Conservation (phyloP, 2,797 vertebrate species). For the Schizothorax lantsangensis region DNA sequence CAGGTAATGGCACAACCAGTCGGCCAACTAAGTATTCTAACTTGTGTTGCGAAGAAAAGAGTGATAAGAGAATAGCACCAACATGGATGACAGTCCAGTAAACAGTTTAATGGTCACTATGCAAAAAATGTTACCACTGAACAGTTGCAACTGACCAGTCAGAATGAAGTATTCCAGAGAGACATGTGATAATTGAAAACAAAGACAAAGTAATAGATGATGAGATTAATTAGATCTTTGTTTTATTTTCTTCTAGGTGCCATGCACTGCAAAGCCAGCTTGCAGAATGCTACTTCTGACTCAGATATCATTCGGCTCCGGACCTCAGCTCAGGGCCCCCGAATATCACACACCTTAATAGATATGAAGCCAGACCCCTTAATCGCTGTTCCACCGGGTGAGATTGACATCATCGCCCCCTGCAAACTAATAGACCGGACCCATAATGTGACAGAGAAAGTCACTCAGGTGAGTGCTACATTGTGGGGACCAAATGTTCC, state of each 20-base stretch:
- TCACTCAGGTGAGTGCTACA: conserved; percentile 84
- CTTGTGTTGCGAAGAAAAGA: neutral
- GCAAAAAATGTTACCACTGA: neutral
- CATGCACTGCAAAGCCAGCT: conserved; percentile 77
- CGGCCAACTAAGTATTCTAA: neutral
- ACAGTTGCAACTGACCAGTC: neutral
- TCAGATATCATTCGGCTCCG: conserved; percentile 82
- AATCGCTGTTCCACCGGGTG: conserved; percentile 76
- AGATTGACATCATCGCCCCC: conserved; percentile 87
- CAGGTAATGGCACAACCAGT: conserved; percentile 58
- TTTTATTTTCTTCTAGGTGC: conserved; percentile 69
- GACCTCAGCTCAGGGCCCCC: conserved; percentile 80
- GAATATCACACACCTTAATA: conserved; percentile 84
- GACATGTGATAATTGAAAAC: neutral
- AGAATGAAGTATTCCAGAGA: neutral
- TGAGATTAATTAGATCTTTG: neutral
- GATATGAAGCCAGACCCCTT: conserved; percentile 83
- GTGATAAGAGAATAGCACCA: neutral
- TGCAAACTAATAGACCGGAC: conserved; percentile 89
- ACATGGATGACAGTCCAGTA: neutral
- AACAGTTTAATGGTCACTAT: neutral
- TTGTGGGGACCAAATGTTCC: too few species aligned
- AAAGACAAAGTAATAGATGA: neutral
- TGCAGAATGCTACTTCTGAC: conserved; percentile 84
- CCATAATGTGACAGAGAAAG: conserved; percentile 91